These are phyloP conservation scores for Corythornis leucogaster DNA, from an alignment of 2,797 vertebrate genomes.

Conservation along the genomic window DNA sequence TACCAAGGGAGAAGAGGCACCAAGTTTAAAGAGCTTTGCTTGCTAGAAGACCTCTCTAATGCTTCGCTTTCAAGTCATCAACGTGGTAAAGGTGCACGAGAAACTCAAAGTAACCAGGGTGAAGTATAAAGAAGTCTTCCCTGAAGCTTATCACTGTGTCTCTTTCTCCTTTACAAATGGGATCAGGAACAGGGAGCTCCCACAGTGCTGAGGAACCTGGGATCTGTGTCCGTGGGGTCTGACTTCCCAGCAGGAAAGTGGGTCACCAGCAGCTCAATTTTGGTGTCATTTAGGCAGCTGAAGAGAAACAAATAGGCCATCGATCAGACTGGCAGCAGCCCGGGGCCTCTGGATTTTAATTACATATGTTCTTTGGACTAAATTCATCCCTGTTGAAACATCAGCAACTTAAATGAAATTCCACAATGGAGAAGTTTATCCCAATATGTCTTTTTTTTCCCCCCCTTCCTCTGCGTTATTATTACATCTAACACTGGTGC, in stretches of 20 bases:
- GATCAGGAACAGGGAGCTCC: neutral
- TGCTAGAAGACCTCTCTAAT: neutral
- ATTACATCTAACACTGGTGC: neutral
- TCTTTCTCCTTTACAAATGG: neutral
- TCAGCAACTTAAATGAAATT: neutral
- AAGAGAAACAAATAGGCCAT: conserved; percentile 45
- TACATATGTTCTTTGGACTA: neutral
- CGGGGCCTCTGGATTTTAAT: conserved; percentile 21
- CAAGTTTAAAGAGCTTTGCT: neutral
- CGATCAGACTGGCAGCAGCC: conserved; percentile 27
- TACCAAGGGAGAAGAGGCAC: neutral
- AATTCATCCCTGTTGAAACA: neutral
- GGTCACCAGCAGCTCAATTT: conserved; percentile 7
- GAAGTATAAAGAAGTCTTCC: rapidly evolving
- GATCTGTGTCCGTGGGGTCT: neutral
- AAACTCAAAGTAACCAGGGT: neutral
- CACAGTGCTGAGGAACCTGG: neutral
- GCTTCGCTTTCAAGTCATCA: neutral
- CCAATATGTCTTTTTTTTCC: neutral
- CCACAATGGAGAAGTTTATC: neutral
- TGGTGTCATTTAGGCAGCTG: conserved; percentile 10
- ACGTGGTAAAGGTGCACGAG: rapidly evolving
- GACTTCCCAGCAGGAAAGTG: neutral
- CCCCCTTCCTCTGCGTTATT: neutral
- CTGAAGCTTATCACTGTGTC: rapidly evolving